Base-by-base conservation (phyloP, 1,140 invertebrate genomes). In the Aphelenchoides avenae region DNA sequence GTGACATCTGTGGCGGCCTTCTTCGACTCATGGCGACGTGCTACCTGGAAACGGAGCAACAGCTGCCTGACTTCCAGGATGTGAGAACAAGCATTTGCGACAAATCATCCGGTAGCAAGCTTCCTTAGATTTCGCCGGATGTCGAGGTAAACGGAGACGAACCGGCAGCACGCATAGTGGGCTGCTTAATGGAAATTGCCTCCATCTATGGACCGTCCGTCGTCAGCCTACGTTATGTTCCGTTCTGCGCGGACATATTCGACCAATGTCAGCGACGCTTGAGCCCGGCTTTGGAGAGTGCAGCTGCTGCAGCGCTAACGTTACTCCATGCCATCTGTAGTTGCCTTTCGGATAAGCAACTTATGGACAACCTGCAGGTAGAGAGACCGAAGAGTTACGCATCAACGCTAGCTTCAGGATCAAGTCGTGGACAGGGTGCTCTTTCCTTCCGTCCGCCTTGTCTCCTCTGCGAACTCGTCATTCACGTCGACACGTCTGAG, bases 161-260 rank as follows among this genome's bases (percentile, higher is more conserved):
- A 15, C 87, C 87, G 78, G 87, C 89, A 0, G 79, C 80, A 3
- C 87, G 88, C 68, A 88, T 95, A 1, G 81, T 94, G 30, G 87
- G 90, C 61, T 92, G 89, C 75, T 83, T 97, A 3, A 84, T 85
- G 55, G 85, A 86, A 65, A 89, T 95, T 67, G 86, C 86, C 50
- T 85, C 84, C 59, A 80, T 94, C 57, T 95, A 93, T 79, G 91
- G 91, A 40, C 89, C 94, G 75, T 87, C 92, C 70, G 85, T 96
- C 41, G 87, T 97, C 63, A 81, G 95, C 31, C 80, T 91, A 31
- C 93, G 97, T 80, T 98, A 95, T 77, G 82, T 98, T 47, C 88
- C 89, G 0, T 89, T 93, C 75, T 87, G 91, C 77, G 85, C 85
- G 11, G 91, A 96, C 56, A 66, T 83, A 52, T 81, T 83, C 61